Conservation (phyloP, 2,888 invertebrate genomes). For the Neuroscelio doddi region DNA sequence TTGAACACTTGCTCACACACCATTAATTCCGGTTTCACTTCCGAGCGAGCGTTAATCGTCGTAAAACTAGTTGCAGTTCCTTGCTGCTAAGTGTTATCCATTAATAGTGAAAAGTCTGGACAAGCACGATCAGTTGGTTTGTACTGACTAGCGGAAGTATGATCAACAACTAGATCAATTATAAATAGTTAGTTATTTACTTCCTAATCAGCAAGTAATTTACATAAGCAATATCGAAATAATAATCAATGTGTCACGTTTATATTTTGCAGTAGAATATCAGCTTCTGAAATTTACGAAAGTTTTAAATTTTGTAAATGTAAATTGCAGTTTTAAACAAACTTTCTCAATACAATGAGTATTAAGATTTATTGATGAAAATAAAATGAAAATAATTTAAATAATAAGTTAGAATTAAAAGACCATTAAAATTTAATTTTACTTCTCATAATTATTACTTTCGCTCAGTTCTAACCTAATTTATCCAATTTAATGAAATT, state of each 20-base stretch:
- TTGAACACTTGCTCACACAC: constrained; percentile 36
- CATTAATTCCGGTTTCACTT: constrained; percentile 52
- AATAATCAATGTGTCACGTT: too few relatives aligned
- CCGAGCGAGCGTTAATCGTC: constrained; percentile 48
- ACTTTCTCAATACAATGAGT: too few relatives aligned
- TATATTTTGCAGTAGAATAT: too few relatives aligned
- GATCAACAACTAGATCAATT: constrained; percentile 37
- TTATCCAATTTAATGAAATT: too few relatives aligned
- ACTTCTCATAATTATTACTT: too few relatives aligned
- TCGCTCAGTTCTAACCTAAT: too few relatives aligned
- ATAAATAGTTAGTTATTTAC: constrained; percentile 25
- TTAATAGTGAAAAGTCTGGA: constrained; percentile 49
- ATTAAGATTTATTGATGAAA: too few relatives aligned
- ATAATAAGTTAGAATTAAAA: too few relatives aligned
- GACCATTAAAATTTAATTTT: too few relatives aligned
- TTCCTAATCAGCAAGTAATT: constrained; percentile 45
- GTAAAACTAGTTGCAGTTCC: constrained; percentile 45
- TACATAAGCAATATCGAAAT: constrained; percentile 41
- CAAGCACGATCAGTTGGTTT: constrained; percentile 32
- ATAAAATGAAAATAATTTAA: constrained; percentile 1
- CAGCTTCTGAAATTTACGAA: too few relatives aligned
- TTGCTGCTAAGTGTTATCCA: constrained; percentile 44
- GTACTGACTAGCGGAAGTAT: constrained; percentile 40
- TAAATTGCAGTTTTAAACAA: too few relatives aligned
- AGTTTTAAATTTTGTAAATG: too few relatives aligned